Conservation (phyloP, 2,888 invertebrate species). For the Icerya purchasi region DNA sequence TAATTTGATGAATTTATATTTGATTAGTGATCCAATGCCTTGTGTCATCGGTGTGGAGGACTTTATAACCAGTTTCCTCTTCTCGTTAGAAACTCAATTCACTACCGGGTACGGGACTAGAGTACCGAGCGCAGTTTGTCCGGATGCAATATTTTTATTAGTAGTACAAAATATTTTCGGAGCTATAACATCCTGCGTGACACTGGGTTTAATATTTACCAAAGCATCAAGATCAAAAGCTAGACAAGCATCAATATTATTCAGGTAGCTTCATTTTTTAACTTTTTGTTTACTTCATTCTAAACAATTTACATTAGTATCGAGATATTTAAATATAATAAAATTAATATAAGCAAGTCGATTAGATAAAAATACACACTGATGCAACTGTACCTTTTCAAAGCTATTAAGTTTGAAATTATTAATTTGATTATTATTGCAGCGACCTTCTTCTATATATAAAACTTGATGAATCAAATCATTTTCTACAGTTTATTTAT, state of each 20-base stretch:
- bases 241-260: conserved; percentile 52
- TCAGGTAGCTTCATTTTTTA: conserved; percentile 30
- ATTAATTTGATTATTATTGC: neutral
- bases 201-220: conserved; percentile 46
- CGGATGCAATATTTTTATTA: conserved; percentile 61
- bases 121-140: conserved; percentile 62
- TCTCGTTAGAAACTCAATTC: conserved; percentile 72
- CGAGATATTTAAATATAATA: too few species aligned
- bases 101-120: conserved; percentile 67
- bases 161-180: conserved; percentile 57
- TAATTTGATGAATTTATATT: neutral
- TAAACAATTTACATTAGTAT: too few species aligned
- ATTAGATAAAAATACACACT: too few species aligned
- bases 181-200: conserved; percentile 32
- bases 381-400: too few species aligned
- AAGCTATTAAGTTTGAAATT: too few species aligned
- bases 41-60: conserved; percentile 32
- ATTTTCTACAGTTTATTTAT: too few species aligned
- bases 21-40: conserved; percentile 24
- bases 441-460: too few species aligned
- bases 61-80: conserved; percentile 43
- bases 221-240: conserved; percentile 59
- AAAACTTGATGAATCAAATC: too few species aligned
- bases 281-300: too few species aligned
- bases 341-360: too few species aligned